Percentiles rank a stretch among this genome's conserved stretches.
These are phyloP conservation scores for Botia kubotai DNA, from an alignment of 2,797 vertebrate species.

Conservation along the genomic window DNA sequence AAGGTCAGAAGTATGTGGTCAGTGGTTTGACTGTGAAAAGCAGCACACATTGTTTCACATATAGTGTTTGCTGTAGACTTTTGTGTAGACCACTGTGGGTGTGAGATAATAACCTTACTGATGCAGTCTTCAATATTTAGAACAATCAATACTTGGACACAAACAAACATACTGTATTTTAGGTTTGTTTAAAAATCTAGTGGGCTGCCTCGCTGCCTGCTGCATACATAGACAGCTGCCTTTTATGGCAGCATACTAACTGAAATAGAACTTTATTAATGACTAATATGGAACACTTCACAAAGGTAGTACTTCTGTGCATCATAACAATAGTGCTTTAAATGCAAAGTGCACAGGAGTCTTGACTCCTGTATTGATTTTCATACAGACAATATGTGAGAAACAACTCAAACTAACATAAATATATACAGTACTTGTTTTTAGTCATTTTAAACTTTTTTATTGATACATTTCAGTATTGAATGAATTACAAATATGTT, in stretches of 20 bases:
- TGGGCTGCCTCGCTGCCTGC: background rate
- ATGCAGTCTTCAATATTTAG: constrained; percentile 11
- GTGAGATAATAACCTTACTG: constrained; percentile 14
- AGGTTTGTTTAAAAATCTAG: background rate
- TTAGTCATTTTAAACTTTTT: background rate
- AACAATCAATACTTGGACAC: background rate
- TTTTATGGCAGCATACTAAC: constrained; percentile 1
- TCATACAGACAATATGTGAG: background rate
- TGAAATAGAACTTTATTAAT: background rate
- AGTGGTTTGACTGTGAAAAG: constrained; percentile 28
- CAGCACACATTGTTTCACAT: constrained; percentile 36
- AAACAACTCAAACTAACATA: background rate
- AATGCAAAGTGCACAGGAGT: background rate
- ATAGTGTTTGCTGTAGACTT: constrained; percentile 17
- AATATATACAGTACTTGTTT: background rate
- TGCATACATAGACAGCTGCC: background rate
- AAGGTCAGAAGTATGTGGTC: constrained; percentile 36
- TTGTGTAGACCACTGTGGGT: constrained; percentile 11
- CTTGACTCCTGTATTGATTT: background rate
- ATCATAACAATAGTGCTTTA: background rate
- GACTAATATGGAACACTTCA: background rate
- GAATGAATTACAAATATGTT: background rate
- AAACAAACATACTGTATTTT: background rate
- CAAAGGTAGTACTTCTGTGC: background rate
- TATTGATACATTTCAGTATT: background rate